Base-by-base conservation (phyloP, 2,113 vertebrate genomes). In the Holacanthus passer region DNA sequence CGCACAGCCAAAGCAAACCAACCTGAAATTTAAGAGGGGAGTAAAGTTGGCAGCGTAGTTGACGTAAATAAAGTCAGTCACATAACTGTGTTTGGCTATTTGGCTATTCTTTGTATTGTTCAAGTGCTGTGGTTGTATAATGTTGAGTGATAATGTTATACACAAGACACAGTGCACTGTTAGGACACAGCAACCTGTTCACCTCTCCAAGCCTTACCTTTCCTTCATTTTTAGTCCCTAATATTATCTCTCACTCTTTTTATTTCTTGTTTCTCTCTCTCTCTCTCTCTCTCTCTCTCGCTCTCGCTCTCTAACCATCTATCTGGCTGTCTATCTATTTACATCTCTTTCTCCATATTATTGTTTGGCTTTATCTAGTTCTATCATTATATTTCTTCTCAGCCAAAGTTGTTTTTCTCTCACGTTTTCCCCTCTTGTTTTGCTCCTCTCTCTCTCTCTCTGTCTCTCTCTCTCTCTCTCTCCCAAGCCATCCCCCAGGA, bases 401-500 rank as follows among this genome's bases (percentile, higher is more conserved):
- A 11, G 53, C 20, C 41, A 0, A 48, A 27, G 37, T 84, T 72
- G 47, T 74, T 83, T 88, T 67, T 55, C 27, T 79, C 52, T 73
- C 43, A 39, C 62, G 53, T 77, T 83, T 68, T 20, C 52, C 52
- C 41, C 7, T 73, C 55, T 62, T 45, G 39, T 88, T 84, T 76
- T 74, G 59, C 74, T 78, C 56, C 37, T 39, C 41, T 68, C 55
- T 52, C 76, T 32, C 66, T 1, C 14, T 37, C 47, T 50, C 39
- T 78, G 32, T n/a, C 66, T 68, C 24, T 24, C 45, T 12, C 55
- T 27, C 24, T 50, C 77, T 10, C 68, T 77, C 50, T 60, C 76
- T 53, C 77, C 81, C 79, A 79, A 87, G 77, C 87, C 68, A 55
- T 86, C 64, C 77, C 83, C 79, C 81, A 64, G 43, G 88, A 92